Evolutionary conservation across 1,140 invertebrate species (phyloP).

Genomic region (Holcopasites calliopsidis): DNA sequence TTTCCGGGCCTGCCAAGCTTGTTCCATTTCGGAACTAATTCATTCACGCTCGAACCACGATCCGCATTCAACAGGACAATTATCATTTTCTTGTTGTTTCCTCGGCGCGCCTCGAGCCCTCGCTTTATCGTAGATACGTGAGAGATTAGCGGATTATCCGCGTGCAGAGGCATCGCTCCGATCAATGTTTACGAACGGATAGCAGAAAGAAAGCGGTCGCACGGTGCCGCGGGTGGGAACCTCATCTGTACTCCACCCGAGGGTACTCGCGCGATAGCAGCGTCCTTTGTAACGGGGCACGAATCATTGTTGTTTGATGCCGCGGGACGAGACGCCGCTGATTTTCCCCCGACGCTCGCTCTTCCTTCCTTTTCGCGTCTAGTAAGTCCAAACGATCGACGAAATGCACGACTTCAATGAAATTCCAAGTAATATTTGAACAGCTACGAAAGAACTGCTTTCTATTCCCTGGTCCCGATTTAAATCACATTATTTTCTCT

Average conservation of each 20-base stretch:
- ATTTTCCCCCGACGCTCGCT: conserved; percentile 13
- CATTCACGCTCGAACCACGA: no score
- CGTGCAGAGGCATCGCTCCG: conserved; percentile 50
- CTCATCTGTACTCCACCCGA: conserved; percentile 28
- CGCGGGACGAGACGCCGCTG: not conserved
- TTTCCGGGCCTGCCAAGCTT: no score
- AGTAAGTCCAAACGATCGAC: no score
- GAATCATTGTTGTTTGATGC: conserved; percentile 30
- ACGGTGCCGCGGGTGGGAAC: conserved; percentile 4
- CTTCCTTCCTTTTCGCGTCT: not conserved
- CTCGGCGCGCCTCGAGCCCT: not conserved
- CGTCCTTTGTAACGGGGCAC: conserved; percentile 15
- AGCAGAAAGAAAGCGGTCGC: conserved; percentile 23
- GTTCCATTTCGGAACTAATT: no score
- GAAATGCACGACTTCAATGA: no score
- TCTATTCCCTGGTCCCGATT: no score
- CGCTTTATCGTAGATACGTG: conserved; percentile 54
- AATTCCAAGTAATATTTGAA: no score
- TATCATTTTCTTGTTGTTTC: no score
- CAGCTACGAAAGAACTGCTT: no score
- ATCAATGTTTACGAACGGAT: conserved; percentile 44
- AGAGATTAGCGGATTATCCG: conserved; percentile 57
- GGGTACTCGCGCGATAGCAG: conserved; percentile 30
- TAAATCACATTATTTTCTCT: no score
- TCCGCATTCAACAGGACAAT: no score